phyloP scores from a whole-genome alignment of 2,113 vertebrate species.

The Dipodomys merriami region DNA sequence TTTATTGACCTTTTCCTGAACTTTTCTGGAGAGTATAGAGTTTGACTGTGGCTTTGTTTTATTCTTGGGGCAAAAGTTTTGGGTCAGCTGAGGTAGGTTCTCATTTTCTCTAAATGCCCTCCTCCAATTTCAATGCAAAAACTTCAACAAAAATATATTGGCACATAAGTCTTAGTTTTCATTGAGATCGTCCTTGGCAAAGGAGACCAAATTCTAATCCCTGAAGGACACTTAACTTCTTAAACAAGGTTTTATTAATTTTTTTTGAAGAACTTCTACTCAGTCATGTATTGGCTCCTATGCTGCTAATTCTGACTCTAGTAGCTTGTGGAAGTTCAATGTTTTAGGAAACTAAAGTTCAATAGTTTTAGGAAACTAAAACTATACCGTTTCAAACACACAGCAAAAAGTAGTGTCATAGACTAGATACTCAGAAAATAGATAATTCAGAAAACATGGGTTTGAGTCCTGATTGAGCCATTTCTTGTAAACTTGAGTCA shows the following conservation, averaged over 20 bases:
- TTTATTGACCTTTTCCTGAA: constrained; percentile 72
- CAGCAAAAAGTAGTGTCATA: neutral
- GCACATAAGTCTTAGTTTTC: constrained; percentile 50
- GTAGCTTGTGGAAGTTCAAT: neutral
- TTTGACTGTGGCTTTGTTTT: constrained; percentile 76
- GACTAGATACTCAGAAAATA: too few species aligned
- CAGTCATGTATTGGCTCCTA: neutral
- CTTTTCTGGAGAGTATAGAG: neutral
- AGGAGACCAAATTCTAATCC: constrained; percentile 35
- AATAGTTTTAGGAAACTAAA: neutral
- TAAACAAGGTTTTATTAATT: constrained; percentile 56
- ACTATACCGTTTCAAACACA: neutral
- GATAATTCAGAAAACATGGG: too few species aligned
- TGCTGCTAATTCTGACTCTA: neutral
- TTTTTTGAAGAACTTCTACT: constrained; percentile 32
- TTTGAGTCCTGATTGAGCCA: neutral
- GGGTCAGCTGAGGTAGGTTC: constrained; percentile 73
- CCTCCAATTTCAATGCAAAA: constrained; percentile 54
- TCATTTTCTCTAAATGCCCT: constrained; percentile 67
- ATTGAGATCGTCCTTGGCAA: neutral
- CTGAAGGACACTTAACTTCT: constrained; percentile 35
- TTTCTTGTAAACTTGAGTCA: neutral
- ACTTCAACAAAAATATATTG: constrained; percentile 64
- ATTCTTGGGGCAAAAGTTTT: constrained; percentile 50
- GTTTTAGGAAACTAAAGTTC: neutral